phyloP scores from a whole-genome alignment of 2,888 invertebrate genomes.

The Meta bourneti region DNA sequence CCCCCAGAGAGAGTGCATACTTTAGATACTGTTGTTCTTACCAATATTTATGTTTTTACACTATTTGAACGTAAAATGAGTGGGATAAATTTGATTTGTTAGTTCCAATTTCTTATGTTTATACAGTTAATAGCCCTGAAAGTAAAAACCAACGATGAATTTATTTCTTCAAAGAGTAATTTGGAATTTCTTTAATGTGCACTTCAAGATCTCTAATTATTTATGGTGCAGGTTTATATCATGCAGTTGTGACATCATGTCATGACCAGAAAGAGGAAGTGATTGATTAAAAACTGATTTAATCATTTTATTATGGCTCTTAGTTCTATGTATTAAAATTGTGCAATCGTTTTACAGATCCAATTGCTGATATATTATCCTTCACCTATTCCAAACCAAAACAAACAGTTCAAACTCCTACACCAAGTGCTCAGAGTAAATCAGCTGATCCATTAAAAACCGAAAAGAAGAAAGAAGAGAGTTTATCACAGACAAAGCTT shows the following conservation, averaged over 20 bases:
- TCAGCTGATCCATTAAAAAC: conserved; percentile 1
- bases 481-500: not conserved
- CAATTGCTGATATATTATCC: conserved; percentile 62
- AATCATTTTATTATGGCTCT: not conserved
- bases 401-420: not conserved
- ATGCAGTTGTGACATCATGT: not conserved
- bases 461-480: conserved; percentile 50
- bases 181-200: too few species aligned
- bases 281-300: not conserved
- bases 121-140: too few species aligned
- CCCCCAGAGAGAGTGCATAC: too few species aligned
- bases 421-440: conserved; percentile 23
- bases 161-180: too few species aligned
- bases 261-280: not conserved
- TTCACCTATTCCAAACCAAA: conserved; percentile 67
- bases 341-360: conserved; percentile 45
- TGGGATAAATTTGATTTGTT: too few species aligned
- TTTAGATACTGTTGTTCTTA: too few species aligned
- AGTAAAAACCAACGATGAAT: too few species aligned
- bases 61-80: too few species aligned
- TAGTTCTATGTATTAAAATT: too few species aligned
- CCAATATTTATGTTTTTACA: too few species aligned
- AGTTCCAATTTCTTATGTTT: too few species aligned
- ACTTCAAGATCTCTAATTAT: too few species aligned
- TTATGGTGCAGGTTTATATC: not conserved